A percentile compares a stretch with the other conserved stretches of the same genome.
phyloP scores from a whole-genome alignment of 2,888 invertebrate species.

The Drosophila subquinaria region DNA sequence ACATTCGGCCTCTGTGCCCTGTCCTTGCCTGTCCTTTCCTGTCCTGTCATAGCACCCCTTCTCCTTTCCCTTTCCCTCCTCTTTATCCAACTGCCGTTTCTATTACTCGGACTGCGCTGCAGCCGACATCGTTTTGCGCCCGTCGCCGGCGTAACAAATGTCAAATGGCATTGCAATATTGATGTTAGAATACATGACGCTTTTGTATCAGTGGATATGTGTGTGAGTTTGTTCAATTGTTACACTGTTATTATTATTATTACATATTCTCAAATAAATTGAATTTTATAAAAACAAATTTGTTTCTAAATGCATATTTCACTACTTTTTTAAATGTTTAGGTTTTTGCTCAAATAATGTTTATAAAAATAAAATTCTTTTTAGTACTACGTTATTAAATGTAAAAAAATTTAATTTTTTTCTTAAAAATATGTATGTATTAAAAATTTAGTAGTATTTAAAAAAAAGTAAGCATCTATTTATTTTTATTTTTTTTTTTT shows the following conservation, averaged over 20 bases:
- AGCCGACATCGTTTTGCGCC: slow-evolving; percentile 53
- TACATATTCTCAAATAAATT: not conserved
- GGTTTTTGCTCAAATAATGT: too few species aligned
- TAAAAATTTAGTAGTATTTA: too few species aligned
- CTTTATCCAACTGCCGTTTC: slow-evolving; percentile 4
- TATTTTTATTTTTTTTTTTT: too few species aligned
- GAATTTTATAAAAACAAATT: too few species aligned
- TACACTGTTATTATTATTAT: not conserved
- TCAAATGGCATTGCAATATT: slow-evolving; percentile 74
- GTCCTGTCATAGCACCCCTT: not conserved
- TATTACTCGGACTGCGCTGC: slow-evolving; percentile 33
- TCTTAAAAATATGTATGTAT: too few species aligned
- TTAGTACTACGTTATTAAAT: too few species aligned
- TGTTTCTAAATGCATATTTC: too few species aligned
- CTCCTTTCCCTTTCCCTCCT: not conserved
- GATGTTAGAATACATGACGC: slow-evolving; percentile 68
- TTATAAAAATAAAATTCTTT: too few species aligned
- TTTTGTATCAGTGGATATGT: slow-evolving; percentile 22
- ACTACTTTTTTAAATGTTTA: too few species aligned
- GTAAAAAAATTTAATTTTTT: too few species aligned
- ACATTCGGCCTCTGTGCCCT: slow-evolving; percentile 54
- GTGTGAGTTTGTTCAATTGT: not conserved
- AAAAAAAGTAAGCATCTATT: too few species aligned
- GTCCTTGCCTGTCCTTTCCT: slow-evolving; percentile 9
- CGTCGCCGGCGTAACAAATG: slow-evolving; percentile 54